A percentile compares a stretch with the other conserved stretches of the same genome.
Evolutionary conservation across 2,797 vertebrate genomes (phyloP).

Genomic region (Phataginus tetradactyla): DNA sequence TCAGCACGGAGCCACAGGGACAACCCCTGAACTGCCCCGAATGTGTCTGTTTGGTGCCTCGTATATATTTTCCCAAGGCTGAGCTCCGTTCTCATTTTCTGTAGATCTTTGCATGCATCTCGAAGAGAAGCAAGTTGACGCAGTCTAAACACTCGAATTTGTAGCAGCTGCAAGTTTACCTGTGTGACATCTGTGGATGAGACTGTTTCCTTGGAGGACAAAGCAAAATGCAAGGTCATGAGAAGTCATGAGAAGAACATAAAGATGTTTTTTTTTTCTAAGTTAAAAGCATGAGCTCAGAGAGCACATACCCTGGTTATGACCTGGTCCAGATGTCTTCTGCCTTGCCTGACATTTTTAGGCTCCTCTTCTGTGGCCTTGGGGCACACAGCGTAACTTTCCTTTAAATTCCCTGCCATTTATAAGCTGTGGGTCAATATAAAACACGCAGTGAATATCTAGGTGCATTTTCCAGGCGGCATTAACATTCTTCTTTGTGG

Average conservation of each 20-base stretch:
- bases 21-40: background rate
- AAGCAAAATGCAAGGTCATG: conserved; percentile 16
- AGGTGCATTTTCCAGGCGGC: background rate
- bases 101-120: conserved; percentile 68
- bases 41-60: conserved; percentile 64
- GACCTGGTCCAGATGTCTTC: conserved; percentile 15
- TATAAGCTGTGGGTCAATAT: conserved; percentile 4
- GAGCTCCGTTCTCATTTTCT: conserved; percentile 79
- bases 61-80: conserved; percentile 51
- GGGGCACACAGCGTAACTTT: background rate
- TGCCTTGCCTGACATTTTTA: conserved; percentile 36
- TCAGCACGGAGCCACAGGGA: background rate
- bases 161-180: conserved; percentile 67
- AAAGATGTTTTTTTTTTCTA: background rate
- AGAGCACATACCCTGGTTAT: conserved; percentile 14
- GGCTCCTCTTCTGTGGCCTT: background rate
- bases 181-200: conserved; percentile 43
- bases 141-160: conserved; percentile 73
- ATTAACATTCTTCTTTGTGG: background rate
- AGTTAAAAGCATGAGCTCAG: conserved; percentile 30
- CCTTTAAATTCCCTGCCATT: conserved; percentile 49
- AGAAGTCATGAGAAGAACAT: conserved; percentile 63
- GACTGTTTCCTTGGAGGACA: conserved; percentile 36
- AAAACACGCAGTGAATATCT: conserved; percentile 23
- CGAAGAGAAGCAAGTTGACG: conserved; percentile 74